phyloP scores from a whole-genome alignment of 2,113 vertebrate species.

The Stictonetta naevosa region DNA sequence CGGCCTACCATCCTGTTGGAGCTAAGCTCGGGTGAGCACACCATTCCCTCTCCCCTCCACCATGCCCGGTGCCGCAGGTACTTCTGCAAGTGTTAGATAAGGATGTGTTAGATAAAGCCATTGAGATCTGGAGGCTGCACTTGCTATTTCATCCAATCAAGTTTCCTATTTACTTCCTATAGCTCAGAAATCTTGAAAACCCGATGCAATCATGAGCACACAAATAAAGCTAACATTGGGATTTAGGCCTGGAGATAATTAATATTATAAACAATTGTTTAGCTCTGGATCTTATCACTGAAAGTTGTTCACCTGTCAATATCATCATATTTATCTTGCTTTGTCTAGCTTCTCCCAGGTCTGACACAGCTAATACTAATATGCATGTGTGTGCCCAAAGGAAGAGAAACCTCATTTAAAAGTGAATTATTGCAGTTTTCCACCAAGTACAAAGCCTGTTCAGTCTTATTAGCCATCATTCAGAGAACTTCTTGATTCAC shows the following conservation, averaged over 20 bases:
- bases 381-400: neutral
- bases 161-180: neutral
- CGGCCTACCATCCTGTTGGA: rapidly evolving
- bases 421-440: conserved; percentile 31
- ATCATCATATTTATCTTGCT: neutral
- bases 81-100: neutral
- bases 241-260: neutral
- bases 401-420: neutral
- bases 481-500: conserved; percentile 31
- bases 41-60: neutral
- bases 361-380: neutral
- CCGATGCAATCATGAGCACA: neutral
- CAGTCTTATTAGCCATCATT: neutral
- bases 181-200: neutral
- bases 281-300: neutral
- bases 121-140: neutral
- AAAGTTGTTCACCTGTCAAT: neutral
- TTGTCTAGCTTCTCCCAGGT: neutral
- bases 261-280: neutral
- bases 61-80: neutral
- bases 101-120: neutral
- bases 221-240: neutral
- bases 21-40: neutral
- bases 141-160: neutral
- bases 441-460: neutral